Evolutionary conservation across 1,140 invertebrate species (phyloP), one percentile per base, ranked within the genome.

Genomic region (Bombus superbus): DNA sequence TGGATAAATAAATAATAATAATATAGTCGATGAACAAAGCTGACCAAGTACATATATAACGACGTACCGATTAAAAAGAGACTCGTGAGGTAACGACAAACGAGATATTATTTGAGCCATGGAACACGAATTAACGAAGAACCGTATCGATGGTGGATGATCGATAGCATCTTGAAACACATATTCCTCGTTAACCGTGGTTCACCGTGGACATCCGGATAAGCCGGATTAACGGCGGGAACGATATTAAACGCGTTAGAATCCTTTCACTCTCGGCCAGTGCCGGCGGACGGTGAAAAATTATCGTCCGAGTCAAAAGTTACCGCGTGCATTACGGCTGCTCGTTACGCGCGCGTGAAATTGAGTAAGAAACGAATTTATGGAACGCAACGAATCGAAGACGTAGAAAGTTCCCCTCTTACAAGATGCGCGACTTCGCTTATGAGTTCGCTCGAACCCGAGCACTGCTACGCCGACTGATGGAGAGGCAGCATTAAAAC

Each of bases 341-440:
- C 80, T 82, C 80, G 80, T 82, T 82, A 82, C 80, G 80, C 80
- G 80, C 68, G 69, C 80, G 80, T 82, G 71, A 82, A 82, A 82
- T 82, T 62, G 69, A 82, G 80, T 71, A 73, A 82, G 71, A 82
- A 82, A 82, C 81, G 71, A 82, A 82, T 82, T 82, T 82, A 82
- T 82, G 81, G 32, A 82, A 64, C 71, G 81, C 81, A 59, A 64
- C 81, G 81, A 82, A 82, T 82, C 81, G 72, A 82, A 82, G n/a
- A 75, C 57, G 81, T 75, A 66, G 71, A 75, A 75, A 82, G 80
- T 82, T 25, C 32, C 77, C 62, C n/a, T 25, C 42, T 68, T 18
- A 11, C 40, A 35, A n/a, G 35, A 71, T 38, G 35, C 47, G 47
- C 78, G 78, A 69, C 42, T 44, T 25, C 18, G 64, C 40, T 42